Conservation (phyloP, 1,140 invertebrate species). For the Camponotus floridanus region DNA sequence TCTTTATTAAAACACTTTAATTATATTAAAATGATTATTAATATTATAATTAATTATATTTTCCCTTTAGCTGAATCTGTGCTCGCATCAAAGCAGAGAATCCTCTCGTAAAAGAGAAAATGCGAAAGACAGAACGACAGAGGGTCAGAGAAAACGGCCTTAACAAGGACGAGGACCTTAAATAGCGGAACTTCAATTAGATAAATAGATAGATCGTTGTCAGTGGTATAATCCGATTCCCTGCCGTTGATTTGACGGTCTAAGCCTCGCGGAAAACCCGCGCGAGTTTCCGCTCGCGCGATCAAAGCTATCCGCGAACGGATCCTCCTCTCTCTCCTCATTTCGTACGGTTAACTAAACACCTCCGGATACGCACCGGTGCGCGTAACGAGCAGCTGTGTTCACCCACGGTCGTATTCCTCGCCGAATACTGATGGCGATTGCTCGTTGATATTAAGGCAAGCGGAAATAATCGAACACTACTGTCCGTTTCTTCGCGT, state of each 20-base stretch:
- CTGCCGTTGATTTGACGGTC: constrained; percentile 31
- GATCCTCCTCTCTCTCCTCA: constrained; percentile 45
- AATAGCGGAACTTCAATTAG: constrained; percentile 64
- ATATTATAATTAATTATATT: neutral
- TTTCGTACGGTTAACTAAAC: constrained; percentile 70
- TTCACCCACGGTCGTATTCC: constrained; percentile 11
- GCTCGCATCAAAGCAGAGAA: constrained; percentile 24
- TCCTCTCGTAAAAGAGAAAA: neutral
- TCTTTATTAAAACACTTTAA: neutral
- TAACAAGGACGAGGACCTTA: neutral
- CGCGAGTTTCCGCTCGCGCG: constrained; percentile 63
- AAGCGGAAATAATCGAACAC: neutral
- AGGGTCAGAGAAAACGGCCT: neutral
- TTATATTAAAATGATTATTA: constrained; percentile 10
- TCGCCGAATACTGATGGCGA: constrained; percentile 25
- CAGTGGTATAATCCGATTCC: constrained; percentile 64
- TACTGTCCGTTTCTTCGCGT: neutral
- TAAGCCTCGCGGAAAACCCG: constrained; percentile 35
- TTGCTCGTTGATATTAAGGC: neutral
- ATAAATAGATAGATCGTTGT: constrained; percentile 24
- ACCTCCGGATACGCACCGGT: constrained; percentile 68
- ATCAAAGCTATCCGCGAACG: constrained; percentile 64
- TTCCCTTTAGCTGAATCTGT: neutral
- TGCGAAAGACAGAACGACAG: neutral
- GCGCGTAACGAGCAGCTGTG: constrained; percentile 61